phyloP scores from a whole-genome alignment of 2,113 vertebrate genomes.

The Mesitornis unicolor region DNA sequence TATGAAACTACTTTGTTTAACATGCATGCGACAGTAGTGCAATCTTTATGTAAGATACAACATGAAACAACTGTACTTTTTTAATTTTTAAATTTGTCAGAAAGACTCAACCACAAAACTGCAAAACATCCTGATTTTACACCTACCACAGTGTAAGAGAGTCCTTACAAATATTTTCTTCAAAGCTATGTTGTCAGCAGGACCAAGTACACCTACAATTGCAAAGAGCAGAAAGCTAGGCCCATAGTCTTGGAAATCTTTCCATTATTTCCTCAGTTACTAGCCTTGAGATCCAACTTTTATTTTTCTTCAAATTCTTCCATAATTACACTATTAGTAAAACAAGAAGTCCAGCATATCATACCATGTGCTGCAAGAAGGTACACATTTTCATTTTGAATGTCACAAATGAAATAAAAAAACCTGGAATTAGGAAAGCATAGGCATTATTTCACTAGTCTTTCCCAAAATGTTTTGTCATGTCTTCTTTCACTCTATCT shows the following conservation, averaged over 20 bases:
- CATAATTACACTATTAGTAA: not conserved
- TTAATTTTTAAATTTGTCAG: not conserved
- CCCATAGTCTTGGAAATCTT: not conserved
- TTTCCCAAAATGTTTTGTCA: not conserved
- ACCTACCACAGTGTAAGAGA: not conserved
- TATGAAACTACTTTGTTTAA: not conserved
- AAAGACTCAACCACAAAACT: not conserved
- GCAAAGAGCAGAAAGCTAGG: not conserved
- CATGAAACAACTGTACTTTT: not conserved
- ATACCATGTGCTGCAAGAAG: not conserved
- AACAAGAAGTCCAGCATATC: not conserved
- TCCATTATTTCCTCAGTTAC: not conserved
- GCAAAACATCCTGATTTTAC: not conserved
- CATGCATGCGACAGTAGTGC: fast-evolving
- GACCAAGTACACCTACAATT: not conserved
- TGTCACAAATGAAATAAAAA: not conserved
- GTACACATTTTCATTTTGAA: not conserved
- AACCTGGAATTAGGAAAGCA: not conserved
- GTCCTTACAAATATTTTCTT: not conserved
- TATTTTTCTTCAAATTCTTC: not conserved
- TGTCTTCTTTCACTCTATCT: not conserved
- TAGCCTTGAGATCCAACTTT: not conserved
- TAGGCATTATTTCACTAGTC: not conserved
- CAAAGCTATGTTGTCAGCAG: not conserved
- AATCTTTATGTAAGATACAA: not conserved